Base-by-base conservation (phyloP, 2,113 vertebrate genomes). In the Mixornis gularis region DNA sequence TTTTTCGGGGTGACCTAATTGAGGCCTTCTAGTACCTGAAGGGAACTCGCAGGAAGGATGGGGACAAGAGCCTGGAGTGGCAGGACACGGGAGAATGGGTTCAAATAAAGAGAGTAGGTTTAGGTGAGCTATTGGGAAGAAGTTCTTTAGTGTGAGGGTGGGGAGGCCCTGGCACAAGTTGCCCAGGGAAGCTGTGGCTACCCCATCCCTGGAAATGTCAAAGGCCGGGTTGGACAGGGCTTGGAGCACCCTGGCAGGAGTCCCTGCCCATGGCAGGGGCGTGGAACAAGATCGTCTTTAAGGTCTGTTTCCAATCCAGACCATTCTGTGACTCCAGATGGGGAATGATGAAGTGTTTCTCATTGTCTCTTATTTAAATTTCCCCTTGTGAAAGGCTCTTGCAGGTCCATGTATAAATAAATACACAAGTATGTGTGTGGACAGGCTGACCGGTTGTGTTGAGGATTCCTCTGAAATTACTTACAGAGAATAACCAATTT, bases 371-470 rank as follows among this genome's bases (percentile, higher is more conserved):
- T 34, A 18, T 25, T 38, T 51, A 34, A 58, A 24, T 46, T 18
- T 20, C 22, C 32, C 10, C 15, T 7, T 6, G 7, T 46, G 36
- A 51, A 43, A 52, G 40, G 43, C 4, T 3, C 4, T 21, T 12
- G n/a, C 17, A 7, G 20, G 38, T 25, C 2, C 4, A 0, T 13
- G 17, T 43, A 0, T 36, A n/a, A 38, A 0, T 36, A n/a, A 38
- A 13, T 10, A 30, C 48, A 22, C 3, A 9, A 16, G n/a, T 7
- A 7, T 9, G 20, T 58, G 20, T 7, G 48, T 25, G 14, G 46
- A 4, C 2, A 0, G n/a, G 1, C 51, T 24, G 30, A 3, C 20
- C 41, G 1, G 12, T 12, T 3, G 3, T 24, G 2, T 2, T 20
- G 38, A 62, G 73, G 22, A 8, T 72, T 32, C 27, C 14, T 8